Evolutionary conservation across 2,113 vertebrate genomes (phyloP).

Genomic region (Poeciliopsis occidentalis): DNA sequence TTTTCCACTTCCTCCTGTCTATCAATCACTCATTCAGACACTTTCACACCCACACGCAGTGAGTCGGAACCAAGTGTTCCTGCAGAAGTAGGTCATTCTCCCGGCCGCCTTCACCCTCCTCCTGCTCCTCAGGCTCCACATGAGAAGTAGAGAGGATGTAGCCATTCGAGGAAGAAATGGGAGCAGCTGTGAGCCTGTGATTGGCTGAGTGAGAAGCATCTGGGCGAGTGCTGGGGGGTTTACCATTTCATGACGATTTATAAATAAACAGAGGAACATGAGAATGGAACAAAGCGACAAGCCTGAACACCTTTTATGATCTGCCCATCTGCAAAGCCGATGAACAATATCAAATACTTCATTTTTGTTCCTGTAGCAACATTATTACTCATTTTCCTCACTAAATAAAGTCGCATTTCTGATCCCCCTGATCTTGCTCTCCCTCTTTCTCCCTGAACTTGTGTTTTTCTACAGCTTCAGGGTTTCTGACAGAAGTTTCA

Average conservation of each 20-base stretch:
- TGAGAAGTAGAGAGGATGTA: neutral
- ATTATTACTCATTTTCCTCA: neutral
- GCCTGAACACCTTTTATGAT: too few species aligned
- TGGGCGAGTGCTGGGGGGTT: neutral
- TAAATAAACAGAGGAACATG: too few species aligned
- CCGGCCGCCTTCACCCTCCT: slow-evolving; percentile 17
- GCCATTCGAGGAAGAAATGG: neutral
- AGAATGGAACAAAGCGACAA: too few species aligned
- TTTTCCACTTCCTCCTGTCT: slow-evolving; percentile 38
- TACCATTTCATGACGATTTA: too few species aligned
- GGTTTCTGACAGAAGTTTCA: too few species aligned
- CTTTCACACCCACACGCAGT: slow-evolving; percentile 42
- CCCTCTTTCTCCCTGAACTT: too few species aligned
- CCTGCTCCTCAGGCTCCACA: slow-evolving; percentile 2
- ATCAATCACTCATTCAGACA: slow-evolving; percentile 58
- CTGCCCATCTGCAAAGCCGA: neutral
- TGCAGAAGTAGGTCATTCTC: slow-evolving; percentile 67
- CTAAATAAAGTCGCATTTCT: too few species aligned
- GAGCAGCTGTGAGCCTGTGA: neutral
- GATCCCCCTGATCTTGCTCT: too few species aligned
- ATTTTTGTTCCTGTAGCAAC: neutral
- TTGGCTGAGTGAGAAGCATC: neutral
- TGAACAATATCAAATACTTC: neutral
- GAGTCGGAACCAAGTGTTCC: slow-evolving; percentile 60
- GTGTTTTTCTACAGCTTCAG: too few species aligned